phyloP scores from a whole-genome alignment of 2,888 invertebrate genomes.

The Amiota mariae region DNA sequence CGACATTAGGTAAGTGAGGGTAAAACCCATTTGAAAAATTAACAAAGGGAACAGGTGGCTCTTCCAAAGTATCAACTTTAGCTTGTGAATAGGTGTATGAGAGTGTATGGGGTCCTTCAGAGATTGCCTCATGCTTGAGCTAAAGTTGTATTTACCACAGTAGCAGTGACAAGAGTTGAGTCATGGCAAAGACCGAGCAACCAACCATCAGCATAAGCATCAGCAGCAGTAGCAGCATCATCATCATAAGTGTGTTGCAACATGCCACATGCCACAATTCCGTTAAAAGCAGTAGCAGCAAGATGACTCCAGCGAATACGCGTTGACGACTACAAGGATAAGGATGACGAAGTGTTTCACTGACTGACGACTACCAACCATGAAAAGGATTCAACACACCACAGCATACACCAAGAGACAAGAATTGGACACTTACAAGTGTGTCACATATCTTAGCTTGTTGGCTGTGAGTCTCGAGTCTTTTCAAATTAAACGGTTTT shows the following conservation, averaged over 20 bases:
- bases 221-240: conserved; percentile 12
- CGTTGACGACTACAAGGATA: too few relatives aligned
- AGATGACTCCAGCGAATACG: conserved; percentile 34
- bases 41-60: conserved; percentile 58
- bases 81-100: conserved; percentile 30
- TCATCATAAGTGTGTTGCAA: conserved; percentile 37
- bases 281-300: conserved; percentile 53
- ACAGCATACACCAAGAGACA: not conserved
- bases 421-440: conserved; percentile 21
- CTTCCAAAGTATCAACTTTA: conserved; percentile 14
- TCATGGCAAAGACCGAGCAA: too few relatives aligned
- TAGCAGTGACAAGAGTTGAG: not conserved
- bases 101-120: too few relatives aligned
- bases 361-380: too few relatives aligned
- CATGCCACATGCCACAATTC: conserved; percentile 55
- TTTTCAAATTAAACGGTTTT: conserved; percentile 19
- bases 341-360: too few relatives aligned
- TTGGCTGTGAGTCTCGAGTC: conserved; percentile 2
- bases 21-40: conserved; percentile 63
- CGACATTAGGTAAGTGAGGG: not conserved
- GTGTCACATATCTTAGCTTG: not conserved
- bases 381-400: not conserved
- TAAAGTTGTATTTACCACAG: conserved; percentile 4
- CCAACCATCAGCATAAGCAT: too few relatives aligned
- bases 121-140: not conserved